Evolutionary conservation across 2,888 invertebrate species (phyloP).

Genomic region (Neoitamus cyanurus): DNA sequence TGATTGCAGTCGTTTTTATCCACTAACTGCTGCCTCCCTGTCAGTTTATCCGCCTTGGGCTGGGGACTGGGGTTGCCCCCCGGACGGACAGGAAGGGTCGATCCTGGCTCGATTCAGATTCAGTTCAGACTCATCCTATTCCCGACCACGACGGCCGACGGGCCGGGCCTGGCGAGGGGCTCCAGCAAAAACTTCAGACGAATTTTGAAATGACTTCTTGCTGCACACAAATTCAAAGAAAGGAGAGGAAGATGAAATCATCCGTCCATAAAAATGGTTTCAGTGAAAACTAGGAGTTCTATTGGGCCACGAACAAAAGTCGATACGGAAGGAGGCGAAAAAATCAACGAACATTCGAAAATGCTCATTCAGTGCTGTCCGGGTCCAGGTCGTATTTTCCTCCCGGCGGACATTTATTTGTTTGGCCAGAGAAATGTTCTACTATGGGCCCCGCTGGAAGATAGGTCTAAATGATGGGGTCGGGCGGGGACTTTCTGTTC

Average conservation of each 20-base stretch:
- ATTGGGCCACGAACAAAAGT: slow-evolving; percentile 39
- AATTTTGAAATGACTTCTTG: slow-evolving; percentile 41
- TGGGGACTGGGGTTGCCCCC: not conserved
- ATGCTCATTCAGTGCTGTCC: slow-evolving; percentile 30
- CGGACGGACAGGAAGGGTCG: not conserved
- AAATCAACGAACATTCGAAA: slow-evolving; percentile 30
- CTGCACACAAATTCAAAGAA: slow-evolving; percentile 32
- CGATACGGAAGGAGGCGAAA: slow-evolving; percentile 24
- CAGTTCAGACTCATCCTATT: slow-evolving; percentile 3
- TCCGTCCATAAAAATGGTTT: slow-evolving; percentile 42
- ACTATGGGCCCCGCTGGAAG: slow-evolving; percentile 13
- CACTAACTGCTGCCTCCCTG: not conserved
- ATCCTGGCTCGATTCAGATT: not conserved
- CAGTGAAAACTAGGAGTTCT: slow-evolving; percentile 25
- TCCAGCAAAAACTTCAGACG: slow-evolving; percentile 19
- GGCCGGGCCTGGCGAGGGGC: not conserved
- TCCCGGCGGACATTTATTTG: slow-evolving; percentile 38
- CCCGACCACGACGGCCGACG: not conserved
- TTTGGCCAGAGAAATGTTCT: slow-evolving; percentile 22
- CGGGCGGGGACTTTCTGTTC: slow-evolving; percentile 8
- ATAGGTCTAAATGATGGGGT: slow-evolving; percentile 6
- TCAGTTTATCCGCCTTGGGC: not conserved
- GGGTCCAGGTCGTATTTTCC: slow-evolving; percentile 12
- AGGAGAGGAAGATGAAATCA: slow-evolving; percentile 34
- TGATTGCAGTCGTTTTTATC: not conserved